These are phyloP conservation scores for Gandaritis pyraliata DNA, from an alignment of 2,888 invertebrate genomes.

Conservation along the genomic window DNA sequence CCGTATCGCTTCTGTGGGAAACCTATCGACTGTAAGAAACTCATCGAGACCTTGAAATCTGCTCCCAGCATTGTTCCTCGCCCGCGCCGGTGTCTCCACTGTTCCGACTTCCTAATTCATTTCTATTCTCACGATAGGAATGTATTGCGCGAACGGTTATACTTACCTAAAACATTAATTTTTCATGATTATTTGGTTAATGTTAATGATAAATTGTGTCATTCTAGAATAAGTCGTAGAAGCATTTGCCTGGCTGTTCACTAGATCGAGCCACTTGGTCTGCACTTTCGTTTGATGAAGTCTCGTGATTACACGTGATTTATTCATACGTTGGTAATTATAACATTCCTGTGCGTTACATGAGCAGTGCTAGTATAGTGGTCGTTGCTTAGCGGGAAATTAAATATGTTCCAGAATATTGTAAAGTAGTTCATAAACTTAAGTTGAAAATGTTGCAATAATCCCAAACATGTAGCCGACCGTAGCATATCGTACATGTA, in stretches of 20 bases:
- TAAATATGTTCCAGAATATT: not conserved
- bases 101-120: constrained; percentile 38
- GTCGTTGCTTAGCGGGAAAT: constrained; percentile 8
- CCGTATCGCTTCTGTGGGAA: constrained; percentile 51
- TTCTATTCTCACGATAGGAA: constrained; percentile 31
- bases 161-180: not conserved
- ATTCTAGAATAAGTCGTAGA: constrained; percentile 22
- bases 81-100: constrained; percentile 30
- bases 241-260: constrained; percentile 8
- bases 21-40: constrained; percentile 48
- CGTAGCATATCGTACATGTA: too few species aligned
- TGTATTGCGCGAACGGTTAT: constrained; percentile 22
- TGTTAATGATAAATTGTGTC: constrained; percentile 17
- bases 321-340: constrained; percentile 52
- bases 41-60: constrained; percentile 53
- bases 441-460: not conserved
- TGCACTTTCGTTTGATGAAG: constrained; percentile 57
- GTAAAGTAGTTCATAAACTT: constrained; percentile 1
- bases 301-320: constrained; percentile 50
- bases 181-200: constrained; percentile 7
- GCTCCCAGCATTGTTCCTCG: constrained; percentile 56
- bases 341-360: constrained; percentile 50
- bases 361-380: constrained; percentile 22
- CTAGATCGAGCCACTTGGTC: constrained; percentile 12
- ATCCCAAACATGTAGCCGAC: constrained; percentile 1